Conservation (phyloP, 2,113 vertebrate species). For the Nesogale talazaci region DNA sequence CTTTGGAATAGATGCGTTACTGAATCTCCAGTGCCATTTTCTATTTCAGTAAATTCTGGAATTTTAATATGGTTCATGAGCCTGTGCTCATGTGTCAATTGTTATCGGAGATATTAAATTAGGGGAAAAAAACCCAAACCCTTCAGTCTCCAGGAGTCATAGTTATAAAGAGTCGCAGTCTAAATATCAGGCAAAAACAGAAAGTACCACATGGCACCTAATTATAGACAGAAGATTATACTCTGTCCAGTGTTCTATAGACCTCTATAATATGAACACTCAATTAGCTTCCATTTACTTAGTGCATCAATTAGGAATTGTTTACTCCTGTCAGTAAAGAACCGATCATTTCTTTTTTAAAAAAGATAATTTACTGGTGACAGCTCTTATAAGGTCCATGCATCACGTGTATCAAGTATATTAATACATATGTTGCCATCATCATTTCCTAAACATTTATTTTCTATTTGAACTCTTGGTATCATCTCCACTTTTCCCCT, state of each 20-base stretch:
- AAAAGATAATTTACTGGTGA: no score
- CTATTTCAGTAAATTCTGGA: background rate
- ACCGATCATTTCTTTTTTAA: background rate
- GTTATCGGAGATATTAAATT: background rate
- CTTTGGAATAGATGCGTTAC: background rate
- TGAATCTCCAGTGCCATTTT: background rate
- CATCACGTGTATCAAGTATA: no score
- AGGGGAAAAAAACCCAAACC: background rate
- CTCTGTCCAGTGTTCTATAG: background rate
- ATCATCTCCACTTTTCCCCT: no score
- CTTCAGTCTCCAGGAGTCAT: background rate
- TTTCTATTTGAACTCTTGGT: no score
- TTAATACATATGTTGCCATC: no score
- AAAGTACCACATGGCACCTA: background rate
- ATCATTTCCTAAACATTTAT: no score
- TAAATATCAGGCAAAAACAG: background rate
- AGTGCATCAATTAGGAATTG: background rate
- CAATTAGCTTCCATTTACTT: background rate
- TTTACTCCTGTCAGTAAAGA: background rate
- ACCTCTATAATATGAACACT: background rate
- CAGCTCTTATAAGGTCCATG: no score
- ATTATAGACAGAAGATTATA: background rate
- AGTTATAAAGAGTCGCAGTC: background rate
- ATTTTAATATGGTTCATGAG: background rate
- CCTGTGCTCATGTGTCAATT: background rate